Evolutionary conservation across 2,888 invertebrate genomes (phyloP), one percentile per base, ranked within the genome.

Genomic region (Oxystoma pomonae): DNA sequence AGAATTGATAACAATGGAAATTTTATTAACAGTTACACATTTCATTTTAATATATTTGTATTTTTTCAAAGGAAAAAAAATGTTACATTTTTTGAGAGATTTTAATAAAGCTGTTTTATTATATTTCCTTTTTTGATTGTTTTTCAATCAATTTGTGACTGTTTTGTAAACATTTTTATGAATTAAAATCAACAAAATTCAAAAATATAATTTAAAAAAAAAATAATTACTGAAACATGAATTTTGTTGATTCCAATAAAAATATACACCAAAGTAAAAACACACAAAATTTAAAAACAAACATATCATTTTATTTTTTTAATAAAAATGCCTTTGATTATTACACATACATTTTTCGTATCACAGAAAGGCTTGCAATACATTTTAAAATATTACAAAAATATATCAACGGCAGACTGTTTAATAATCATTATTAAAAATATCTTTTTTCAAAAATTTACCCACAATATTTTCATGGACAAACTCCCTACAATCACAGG

Each of bases 341-440:
- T 61, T 67, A 52, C 60, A 69, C 67, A 65, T 63, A 22, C 35
- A 35, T 35, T 35, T 12, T 7, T 35, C 72, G 77, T 78, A 79
- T 79, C 79, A 79, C 79, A 79, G 79, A 74, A 70, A 62, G 70
- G 76, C 77, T 77, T 74, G 77, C 73, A 77, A 78, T 78, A 78
- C 77, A 78, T 62, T 56, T 50, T 55, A 20, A 60, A 35, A 35
- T 35, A 35, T 35, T 35, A 35, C 35, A 35, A 35, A 35, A 35
- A 35, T 35, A 7, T 3, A 12, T 35, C 35, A 35, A 12, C 3
- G 35, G n/a, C n/a, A n/a, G n/a, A n/a, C 12, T 35, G 35, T 7
- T 35, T 7, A 35, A 3, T 35, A 7, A 35, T 35, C 35, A 12
- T 35, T 35, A 3, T 35, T 35, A 35, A 35, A 35, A 35, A 35